phyloP scores from a whole-genome alignment of 1,140 invertebrate species.

The Cheumatopsyche charites region DNA sequence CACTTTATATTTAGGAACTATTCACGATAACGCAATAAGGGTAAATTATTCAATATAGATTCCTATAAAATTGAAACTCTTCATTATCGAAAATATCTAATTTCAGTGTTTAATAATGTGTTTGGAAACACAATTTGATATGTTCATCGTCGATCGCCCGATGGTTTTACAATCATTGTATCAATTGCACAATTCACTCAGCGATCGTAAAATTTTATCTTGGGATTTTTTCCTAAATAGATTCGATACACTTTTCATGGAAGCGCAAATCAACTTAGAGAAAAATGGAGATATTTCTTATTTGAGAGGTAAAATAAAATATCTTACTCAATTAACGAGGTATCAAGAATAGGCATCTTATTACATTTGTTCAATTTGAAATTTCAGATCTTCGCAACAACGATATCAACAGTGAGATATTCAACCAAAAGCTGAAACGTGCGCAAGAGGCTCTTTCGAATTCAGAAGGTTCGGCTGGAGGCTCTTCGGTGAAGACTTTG shows the following conservation, averaged over 20 bases:
- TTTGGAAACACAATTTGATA: conserved; percentile 90
- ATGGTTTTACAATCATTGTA: conserved; percentile 97
- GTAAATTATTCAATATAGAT: conserved; percentile 56
- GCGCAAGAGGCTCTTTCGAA: conserved; percentile 87
- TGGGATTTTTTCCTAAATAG: conserved; percentile 99
- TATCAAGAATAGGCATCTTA: too few relatives aligned
- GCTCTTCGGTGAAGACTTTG: conserved; percentile 76
- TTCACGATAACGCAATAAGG: conserved; percentile 85
- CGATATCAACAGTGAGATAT: conserved; percentile 86
- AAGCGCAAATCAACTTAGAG: conserved; percentile 90
- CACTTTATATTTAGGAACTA: conserved; percentile 90
- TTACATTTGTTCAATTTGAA: too few relatives aligned
- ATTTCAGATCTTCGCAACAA: conserved; percentile 84
- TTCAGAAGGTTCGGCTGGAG: conserved; percentile 63
- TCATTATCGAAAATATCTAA: background rate
- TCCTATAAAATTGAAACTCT: background rate
- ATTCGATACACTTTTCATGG: conserved; percentile 94
- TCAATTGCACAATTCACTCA: conserved; percentile 91
- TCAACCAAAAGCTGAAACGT: conserved; percentile 85
- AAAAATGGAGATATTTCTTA: conserved; percentile 81
- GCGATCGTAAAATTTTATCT: conserved; percentile 86
- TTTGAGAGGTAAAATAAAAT: conserved; percentile 82
- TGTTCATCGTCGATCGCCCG: conserved; percentile 93
- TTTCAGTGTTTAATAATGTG: conserved; percentile 81
- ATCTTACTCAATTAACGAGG: too few relatives aligned